Evolutionary conservation across 2,797 vertebrate genomes (phyloP).

Genomic region (Micrastur ruficollis): DNA sequence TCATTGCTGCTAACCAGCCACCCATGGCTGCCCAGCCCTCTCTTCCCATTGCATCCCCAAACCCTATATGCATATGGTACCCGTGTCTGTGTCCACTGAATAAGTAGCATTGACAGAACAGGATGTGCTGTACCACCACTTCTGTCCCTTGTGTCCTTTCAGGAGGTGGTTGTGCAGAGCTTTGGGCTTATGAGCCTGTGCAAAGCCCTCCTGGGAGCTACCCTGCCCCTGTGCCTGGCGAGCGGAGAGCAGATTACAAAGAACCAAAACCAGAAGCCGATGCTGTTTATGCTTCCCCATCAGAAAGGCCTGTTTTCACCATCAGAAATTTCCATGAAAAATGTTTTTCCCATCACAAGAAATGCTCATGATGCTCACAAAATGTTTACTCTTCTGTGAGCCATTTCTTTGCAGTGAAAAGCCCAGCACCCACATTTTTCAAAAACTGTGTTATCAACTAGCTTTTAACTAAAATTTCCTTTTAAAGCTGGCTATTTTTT

Average conservation of each 20-base stretch:
- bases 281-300: not conserved
- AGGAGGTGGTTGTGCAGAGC: not conserved
- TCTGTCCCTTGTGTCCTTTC: not conserved
- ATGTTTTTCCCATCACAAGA: not conserved
- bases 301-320: not conserved
- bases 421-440: not conserved
- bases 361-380: not conserved
- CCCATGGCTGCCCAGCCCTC: fast-evolving
- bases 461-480: not conserved
- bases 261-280: not conserved
- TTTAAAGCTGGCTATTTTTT: not conserved
- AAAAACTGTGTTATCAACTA: not conserved
- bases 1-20: not conserved
- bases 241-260: not conserved
- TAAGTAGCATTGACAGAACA: fast-evolving
- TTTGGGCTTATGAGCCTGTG: not conserved
- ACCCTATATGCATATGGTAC: fast-evolving
- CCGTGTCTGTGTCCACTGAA: fast-evolving
- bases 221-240: not conserved
- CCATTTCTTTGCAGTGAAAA: not conserved
- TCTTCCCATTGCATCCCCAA: not conserved
- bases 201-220: not conserved
- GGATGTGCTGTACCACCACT: not conserved
- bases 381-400: fast-evolving
- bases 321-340: not conserved